phyloP scores from a whole-genome alignment of 64 coral and sea anemone species.

The Astreopora myriophthalma region DNA sequence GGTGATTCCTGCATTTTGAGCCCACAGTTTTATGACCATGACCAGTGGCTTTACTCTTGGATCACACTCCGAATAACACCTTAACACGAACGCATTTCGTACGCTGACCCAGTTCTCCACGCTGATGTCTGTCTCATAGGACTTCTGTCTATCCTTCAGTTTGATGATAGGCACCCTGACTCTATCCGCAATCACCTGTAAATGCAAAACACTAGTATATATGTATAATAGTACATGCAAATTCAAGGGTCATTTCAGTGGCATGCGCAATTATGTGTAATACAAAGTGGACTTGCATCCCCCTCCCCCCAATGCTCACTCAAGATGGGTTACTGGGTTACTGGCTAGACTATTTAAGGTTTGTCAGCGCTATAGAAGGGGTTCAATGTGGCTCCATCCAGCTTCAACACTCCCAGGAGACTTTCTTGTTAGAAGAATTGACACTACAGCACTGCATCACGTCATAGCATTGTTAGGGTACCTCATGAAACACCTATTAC shows the following conservation, averaged over 20 bases:
- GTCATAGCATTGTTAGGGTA: too few species aligned
- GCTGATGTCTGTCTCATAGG: conserved; percentile 30
- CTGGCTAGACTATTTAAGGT: too few species aligned
- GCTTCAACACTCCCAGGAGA: too few species aligned
- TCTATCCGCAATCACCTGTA: background rate
- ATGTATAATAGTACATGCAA: background rate
- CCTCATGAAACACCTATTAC: too few species aligned
- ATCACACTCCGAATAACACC: conserved; percentile 35
- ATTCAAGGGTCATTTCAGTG: background rate
- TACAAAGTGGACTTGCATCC: too few species aligned
- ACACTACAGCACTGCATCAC: too few species aligned
- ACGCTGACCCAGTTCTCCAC: conserved; percentile 36
- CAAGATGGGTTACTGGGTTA: too few species aligned
- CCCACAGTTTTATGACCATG: conserved; percentile 35
- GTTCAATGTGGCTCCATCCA: too few species aligned
- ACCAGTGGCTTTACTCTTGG: conserved; percentile 27
- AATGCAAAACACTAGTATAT: background rate
- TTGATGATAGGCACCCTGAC: conserved; percentile 34
- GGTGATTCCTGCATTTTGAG: conserved; percentile 7
- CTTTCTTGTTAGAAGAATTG: too few species aligned
- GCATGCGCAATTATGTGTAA: too few species aligned
- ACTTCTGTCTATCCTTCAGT: conserved; percentile 23
- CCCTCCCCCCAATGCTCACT: too few species aligned
- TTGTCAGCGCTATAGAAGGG: too few species aligned
- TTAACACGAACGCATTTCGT: conserved; percentile 11